Base-by-base conservation (phyloP, 2,113 vertebrate species). In the Notarius quadriscutis region DNA sequence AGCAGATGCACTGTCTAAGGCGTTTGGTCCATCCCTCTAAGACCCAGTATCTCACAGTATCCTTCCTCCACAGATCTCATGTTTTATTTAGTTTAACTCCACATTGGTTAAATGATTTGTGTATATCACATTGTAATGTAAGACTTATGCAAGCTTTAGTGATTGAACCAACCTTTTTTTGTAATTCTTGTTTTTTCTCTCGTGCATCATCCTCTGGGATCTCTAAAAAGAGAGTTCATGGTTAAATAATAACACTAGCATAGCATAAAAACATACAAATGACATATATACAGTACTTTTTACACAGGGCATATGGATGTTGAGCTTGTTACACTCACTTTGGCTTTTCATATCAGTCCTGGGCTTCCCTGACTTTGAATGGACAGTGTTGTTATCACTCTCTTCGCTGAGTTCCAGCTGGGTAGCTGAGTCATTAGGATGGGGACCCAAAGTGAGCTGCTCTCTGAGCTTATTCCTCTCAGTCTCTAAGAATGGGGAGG, bases 341-440 rank as follows among this genome's bases (percentile, higher is more conserved):
- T 85, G 87, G 53, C 55, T 74, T 90, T 81, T 83, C 78, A 63
- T 78, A 69, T 15, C 50, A 18, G 10, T 67, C 63, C 72, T 81
- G 34, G 25, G 50, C 48, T 62, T 77, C 67, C 69, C 62, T 63
- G 60, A 53, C 2, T 84, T 78, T 53, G 63, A 57, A 65, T 84
- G 17, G 17, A 55, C 41, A 14, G 51, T n/a, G 9, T 62, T 17
- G 17, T 86, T 90, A 71, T 96, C 95, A 55, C 95, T 96, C 77
- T 95, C 95, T 63, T 93, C 92, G 34, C 95, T 95, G 65, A 92
- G 92, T 88, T 96, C 95, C 86, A 94, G 90, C 18, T 95, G 94
- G 1, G 95, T 95, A 88, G 86, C 74, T 4, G 77, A 86, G 53
- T 83, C 83, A 69, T 86, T 87, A 5, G n/a, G 48, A 50, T 7